phyloP scores from a whole-genome alignment of 2,113 vertebrate species.

The Calonectris borealis region DNA sequence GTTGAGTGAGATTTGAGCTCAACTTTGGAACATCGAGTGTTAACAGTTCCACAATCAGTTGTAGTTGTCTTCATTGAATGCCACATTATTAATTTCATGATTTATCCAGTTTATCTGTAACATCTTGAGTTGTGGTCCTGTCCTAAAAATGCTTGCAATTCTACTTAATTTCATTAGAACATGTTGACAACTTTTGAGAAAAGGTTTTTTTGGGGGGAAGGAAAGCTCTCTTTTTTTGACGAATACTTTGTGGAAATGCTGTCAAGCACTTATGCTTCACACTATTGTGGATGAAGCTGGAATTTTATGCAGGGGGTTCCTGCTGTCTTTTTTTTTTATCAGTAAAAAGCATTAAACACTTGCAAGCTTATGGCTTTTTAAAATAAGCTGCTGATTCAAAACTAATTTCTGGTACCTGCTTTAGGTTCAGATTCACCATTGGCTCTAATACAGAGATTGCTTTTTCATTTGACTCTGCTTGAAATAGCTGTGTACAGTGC shows the following conservation, averaged over 20 bases:
- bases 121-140: background rate
- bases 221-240: background rate
- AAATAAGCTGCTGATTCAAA: background rate
- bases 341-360: background rate
- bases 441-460: background rate
- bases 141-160: background rate
- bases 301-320: background rate
- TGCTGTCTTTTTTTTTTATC: background rate
- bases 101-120: background rate
- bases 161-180: background rate
- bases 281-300: background rate
- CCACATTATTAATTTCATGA: background rate
- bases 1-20: background rate
- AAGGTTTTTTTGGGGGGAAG: rapidly evolving
- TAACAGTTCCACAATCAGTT: background rate
- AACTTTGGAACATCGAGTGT: background rate
- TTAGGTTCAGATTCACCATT: background rate
- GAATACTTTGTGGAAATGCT: background rate
- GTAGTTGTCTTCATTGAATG: background rate
- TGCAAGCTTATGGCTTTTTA: background rate
- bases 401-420: background rate
- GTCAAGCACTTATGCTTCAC: background rate
- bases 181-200: background rate
- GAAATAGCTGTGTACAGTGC: background rate
- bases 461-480: background rate